A percentile compares a stretch with the other conserved stretches of the same genome.
Conservation (phyloP, 2,888 invertebrate species). For the Drosophila kanekoi region DNA sequence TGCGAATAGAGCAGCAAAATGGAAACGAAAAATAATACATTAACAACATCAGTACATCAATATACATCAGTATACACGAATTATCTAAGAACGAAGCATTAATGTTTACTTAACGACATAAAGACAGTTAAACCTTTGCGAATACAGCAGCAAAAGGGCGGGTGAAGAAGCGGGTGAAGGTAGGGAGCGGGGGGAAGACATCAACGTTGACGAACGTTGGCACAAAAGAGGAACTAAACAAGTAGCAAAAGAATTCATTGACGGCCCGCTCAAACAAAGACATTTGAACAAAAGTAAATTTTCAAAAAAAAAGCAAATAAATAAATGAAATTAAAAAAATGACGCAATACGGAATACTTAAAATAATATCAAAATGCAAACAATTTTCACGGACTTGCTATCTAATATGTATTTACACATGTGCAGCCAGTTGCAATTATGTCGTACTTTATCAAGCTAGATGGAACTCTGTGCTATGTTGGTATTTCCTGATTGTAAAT, state of each 20-base stretch:
- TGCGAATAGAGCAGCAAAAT: too few species aligned
- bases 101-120: too few species aligned
- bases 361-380: conserved; percentile 7
- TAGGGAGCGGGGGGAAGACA: too few species aligned
- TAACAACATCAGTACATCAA: too few species aligned
- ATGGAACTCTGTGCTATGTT: conserved; percentile 12
- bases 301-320: not conserved
- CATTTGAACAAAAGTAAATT: not conserved
- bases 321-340: not conserved
- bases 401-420: conserved; percentile 1
- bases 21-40: too few species aligned
- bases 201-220: not conserved
- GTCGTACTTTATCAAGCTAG: conserved; percentile 6
- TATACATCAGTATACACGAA: too few species aligned
- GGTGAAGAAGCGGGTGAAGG: not conserved
- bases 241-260: not conserved
- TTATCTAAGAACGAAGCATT: too few species aligned
- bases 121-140: not conserved
- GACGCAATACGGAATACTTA: not conserved
- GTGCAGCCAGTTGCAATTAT: conserved; percentile 14
- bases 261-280: too few species aligned
- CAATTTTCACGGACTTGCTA: not conserved
- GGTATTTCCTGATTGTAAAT: conserved; percentile 43
- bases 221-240: not conserved
- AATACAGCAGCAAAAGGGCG: not conserved